Conservation (phyloP, 2,797 vertebrate species). For the Fistularia commersonii region DNA sequence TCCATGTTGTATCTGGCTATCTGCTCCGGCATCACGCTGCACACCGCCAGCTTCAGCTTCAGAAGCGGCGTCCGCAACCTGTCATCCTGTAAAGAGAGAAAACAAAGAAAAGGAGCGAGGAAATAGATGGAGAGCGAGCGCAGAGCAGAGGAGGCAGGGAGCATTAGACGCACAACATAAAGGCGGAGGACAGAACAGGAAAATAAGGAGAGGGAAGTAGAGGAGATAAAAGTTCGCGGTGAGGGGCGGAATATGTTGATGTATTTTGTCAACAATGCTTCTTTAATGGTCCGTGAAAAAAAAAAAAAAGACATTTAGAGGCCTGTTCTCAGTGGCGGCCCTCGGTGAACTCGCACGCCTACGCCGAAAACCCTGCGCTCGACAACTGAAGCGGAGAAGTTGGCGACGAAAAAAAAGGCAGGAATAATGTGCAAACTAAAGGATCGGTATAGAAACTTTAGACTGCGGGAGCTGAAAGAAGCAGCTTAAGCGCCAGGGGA, state of each 20-base stretch:
- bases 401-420: constrained; percentile 19
- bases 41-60: constrained; percentile 92
- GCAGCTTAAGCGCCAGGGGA: constrained; percentile 1
- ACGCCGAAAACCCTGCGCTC: constrained; percentile 18
- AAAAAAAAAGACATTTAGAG: constrained; percentile 37
- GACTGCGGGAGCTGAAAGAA: constrained; percentile 1
- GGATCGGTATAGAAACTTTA: constrained; percentile 4
- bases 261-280: constrained; percentile 25
- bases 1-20: constrained; percentile 91
- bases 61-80: constrained; percentile 87
- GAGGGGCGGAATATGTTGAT: constrained; percentile 1
- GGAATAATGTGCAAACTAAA: constrained; percentile 1
- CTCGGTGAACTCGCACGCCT: constrained; percentile 11
- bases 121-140: not conserved
- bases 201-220: not conserved
- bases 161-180: not conserved
- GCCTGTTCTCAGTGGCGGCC: constrained; percentile 19
- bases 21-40: constrained; percentile 94
- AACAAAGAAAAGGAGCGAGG: not conserved
- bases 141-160: not conserved
- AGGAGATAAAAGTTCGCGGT: not conserved
- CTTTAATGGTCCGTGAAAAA: constrained; percentile 36
- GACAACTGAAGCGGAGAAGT: constrained; percentile 12
- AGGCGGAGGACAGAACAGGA: not conserved
- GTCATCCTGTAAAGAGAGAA: constrained; percentile 81